A percentile compares a stretch with the other conserved stretches of the same genome.
phyloP scores from a whole-genome alignment of 2,113 vertebrate genomes.

The Sturnus vulgaris region DNA sequence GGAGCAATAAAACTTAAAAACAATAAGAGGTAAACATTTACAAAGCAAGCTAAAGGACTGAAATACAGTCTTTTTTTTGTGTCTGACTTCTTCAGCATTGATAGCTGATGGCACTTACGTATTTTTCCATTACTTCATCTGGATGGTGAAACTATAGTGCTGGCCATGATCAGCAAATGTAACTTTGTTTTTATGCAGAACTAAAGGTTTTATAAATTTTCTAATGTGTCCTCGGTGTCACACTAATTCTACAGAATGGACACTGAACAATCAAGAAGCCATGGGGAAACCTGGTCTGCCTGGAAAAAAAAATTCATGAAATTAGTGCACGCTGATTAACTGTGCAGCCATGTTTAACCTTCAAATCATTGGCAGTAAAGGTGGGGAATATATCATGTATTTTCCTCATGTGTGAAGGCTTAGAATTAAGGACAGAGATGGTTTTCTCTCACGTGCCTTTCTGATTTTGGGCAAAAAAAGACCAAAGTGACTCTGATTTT shows the following conservation, averaged over 20 bases:
- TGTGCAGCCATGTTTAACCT: background rate
- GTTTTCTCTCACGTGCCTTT: background rate
- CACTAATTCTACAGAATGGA: background rate
- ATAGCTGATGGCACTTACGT: background rate
- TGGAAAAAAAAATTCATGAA: background rate
- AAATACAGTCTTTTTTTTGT: background rate
- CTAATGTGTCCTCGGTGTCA: background rate
- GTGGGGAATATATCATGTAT: background rate
- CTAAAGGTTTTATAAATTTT: background rate
- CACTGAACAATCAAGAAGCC: background rate
- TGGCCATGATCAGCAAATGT: background rate
- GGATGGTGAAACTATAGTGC: background rate
- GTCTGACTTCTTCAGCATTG: background rate
- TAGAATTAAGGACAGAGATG: background rate
- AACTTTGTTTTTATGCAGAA: background rate
- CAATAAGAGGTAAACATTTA: background rate
- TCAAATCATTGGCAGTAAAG: background rate
- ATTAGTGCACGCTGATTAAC: background rate
- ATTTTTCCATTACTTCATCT: background rate
- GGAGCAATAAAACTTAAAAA: background rate
- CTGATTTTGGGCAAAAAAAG: background rate
- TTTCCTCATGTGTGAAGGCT: background rate
- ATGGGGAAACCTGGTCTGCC: background rate
- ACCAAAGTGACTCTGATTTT: background rate
- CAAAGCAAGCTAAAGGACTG: background rate